phyloP scores from a whole-genome alignment of 30 jellyfish, hydroid and myxozoan genomes.

The Rhopilema esculentum region DNA sequence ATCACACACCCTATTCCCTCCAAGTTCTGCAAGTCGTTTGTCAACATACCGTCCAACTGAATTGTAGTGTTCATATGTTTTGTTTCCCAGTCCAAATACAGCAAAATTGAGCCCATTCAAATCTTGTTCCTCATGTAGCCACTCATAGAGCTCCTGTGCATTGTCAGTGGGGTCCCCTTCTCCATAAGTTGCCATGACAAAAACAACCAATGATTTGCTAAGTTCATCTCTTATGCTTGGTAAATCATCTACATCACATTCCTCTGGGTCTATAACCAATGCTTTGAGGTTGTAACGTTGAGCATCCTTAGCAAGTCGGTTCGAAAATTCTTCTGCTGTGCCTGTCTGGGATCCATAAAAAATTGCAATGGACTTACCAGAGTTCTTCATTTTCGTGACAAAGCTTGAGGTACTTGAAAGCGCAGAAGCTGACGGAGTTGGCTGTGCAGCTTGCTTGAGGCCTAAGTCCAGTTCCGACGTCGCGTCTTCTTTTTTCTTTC shows the following conservation, averaged over 20 bases:
- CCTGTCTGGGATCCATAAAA: constrained; percentile 99
- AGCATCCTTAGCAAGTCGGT: constrained; percentile 87
- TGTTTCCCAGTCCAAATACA: constrained; percentile 96
- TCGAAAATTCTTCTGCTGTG: constrained; percentile 95
- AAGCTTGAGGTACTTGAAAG: constrained; percentile 52
- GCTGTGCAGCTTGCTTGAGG: constrained; percentile 53
- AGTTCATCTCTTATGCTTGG: constrained; percentile 64
- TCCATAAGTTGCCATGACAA: constrained; percentile 95
- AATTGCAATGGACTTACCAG: constrained; percentile 88
- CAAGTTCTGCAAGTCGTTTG: constrained; percentile 84
- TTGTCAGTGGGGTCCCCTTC: constrained; percentile 99
- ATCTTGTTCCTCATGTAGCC: constrained; percentile 94
- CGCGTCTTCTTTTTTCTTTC: constrained; percentile 33
- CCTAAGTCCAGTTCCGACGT: constrained; percentile 45
- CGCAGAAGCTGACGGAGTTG: constrained; percentile 19
- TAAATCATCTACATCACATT: constrained; percentile 84
- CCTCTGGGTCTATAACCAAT: constrained; percentile 95
- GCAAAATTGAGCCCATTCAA: constrained; percentile 80
- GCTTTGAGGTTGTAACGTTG: constrained; percentile 87
- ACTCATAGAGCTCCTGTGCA: constrained; percentile 89
- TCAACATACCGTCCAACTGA: constrained; percentile 88
- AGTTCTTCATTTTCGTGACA: constrained; percentile 81
- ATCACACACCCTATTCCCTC: constrained; percentile 78
- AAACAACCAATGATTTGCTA: constrained; percentile 71
- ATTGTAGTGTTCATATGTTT: constrained; percentile 94